Evolutionary conservation across 2,113 vertebrate genomes (phyloP).

Genomic region (Hippopotamus amphibius): DNA sequence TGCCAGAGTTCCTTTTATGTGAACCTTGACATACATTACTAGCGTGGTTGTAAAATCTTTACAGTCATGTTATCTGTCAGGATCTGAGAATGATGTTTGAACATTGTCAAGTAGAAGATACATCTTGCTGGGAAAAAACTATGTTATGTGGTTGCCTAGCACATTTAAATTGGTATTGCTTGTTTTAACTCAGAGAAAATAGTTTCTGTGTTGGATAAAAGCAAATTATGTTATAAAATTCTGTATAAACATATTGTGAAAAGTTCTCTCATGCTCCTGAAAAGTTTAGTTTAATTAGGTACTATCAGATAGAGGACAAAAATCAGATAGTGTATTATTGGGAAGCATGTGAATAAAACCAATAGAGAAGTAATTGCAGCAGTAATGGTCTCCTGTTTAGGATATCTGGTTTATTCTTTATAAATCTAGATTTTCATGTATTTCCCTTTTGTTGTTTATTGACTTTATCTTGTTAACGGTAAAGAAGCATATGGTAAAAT

Average conservation of each 20-base stretch:
- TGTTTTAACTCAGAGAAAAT: slow-evolving; percentile 14
- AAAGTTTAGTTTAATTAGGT: slow-evolving; percentile 2
- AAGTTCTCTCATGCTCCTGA: neutral
- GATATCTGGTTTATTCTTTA: neutral
- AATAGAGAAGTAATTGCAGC: neutral
- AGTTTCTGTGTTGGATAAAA: slow-evolving; percentile 22
- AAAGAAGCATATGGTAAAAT: neutral
- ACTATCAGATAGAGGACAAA: slow-evolving; percentile 9
- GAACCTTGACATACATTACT: slow-evolving; percentile 42
- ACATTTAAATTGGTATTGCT: slow-evolving; percentile 47
- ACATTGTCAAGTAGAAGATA: neutral
- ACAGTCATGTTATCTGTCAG: slow-evolving; percentile 42
- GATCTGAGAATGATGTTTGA: slow-evolving; percentile 44
- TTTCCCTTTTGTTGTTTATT: slow-evolving; percentile 4
- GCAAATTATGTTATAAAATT: neutral
- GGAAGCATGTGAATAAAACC: slow-evolving; percentile 52
- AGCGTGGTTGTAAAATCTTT: slow-evolving; percentile 47
- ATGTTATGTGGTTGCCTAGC: neutral
- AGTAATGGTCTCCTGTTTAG: neutral
- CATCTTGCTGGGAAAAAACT: neutral
- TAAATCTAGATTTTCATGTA: neutral
- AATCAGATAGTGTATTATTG: neutral
- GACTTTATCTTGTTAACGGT: neutral
- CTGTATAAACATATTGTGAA: neutral
- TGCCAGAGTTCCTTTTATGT: slow-evolving; percentile 36